Conservation (phyloP, 2,888 invertebrate species). For the Spilarctia lutea region DNA sequence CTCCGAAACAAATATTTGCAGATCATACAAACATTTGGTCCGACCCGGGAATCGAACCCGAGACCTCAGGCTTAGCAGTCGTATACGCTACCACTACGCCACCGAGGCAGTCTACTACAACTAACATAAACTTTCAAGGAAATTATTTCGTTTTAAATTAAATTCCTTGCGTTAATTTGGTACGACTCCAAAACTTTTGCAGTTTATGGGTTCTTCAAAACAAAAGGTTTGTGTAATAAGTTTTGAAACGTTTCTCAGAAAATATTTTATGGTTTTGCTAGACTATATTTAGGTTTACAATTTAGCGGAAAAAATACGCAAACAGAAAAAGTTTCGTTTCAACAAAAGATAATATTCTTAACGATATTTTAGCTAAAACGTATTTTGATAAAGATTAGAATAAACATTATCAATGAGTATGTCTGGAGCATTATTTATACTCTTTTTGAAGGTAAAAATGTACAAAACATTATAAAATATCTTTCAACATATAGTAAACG, state of each 20-base stretch:
- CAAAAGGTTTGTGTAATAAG: slow-evolving; percentile 47
- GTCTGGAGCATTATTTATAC: no score
- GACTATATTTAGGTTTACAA: slow-evolving; percentile 5
- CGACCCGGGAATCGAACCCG: no score
- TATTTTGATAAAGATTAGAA: background rate
- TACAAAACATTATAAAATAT: background rate
- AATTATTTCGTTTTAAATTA: slow-evolving; percentile 1
- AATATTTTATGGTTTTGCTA: slow-evolving; percentile 19
- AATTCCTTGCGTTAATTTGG: slow-evolving; percentile 24
- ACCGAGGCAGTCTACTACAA: no score
- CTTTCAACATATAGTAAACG: no score
- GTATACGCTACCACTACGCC: no score
- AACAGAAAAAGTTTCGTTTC: background rate
- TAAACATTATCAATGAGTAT: background rate
- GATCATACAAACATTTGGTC: no score
- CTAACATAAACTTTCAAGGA: background rate
- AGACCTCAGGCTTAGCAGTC: no score
- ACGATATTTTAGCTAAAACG: background rate
- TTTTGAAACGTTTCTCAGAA: slow-evolving; percentile 53
- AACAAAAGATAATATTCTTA: background rate
- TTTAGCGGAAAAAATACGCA: background rate
- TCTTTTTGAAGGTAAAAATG: no score
- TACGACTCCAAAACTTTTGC: slow-evolving; percentile 34
- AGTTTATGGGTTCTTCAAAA: slow-evolving; percentile 57
- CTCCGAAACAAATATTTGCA: no score